Conservation (phyloP, 1,140 invertebrate genomes). For the Neodiprion lecontei region DNA sequence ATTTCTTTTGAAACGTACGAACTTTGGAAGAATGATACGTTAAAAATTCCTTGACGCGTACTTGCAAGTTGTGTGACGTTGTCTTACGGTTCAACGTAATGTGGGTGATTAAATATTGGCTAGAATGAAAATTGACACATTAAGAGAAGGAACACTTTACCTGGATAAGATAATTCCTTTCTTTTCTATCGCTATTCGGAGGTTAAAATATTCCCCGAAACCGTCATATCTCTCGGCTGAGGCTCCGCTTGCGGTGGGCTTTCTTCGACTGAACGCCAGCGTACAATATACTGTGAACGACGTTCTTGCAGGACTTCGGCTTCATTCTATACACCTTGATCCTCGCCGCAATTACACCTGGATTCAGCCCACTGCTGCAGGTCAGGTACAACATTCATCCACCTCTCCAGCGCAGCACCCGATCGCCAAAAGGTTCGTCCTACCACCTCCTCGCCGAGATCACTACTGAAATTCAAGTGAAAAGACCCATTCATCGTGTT, state of each 20-base stretch:
- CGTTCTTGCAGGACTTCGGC: slow-evolving; percentile 4
- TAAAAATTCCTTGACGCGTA: too few relatives aligned
- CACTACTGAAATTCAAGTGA: too few relatives aligned
- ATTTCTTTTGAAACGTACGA: too few relatives aligned
- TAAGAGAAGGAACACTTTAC: background rate
- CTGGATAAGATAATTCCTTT: background rate
- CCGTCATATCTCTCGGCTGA: slow-evolving; percentile 4
- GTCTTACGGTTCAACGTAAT: background rate
- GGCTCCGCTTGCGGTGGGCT: slow-evolving; percentile 2
- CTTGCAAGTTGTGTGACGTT: too few relatives aligned
- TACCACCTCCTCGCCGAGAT: too few relatives aligned
- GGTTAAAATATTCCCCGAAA: background rate
- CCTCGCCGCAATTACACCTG: too few relatives aligned
- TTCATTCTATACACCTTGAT: background rate
- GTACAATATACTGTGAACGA: slow-evolving; percentile 5
- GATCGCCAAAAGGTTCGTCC: too few relatives aligned
- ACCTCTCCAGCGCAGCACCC: too few relatives aligned
- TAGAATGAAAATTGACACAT: background rate
- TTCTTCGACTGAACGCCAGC: slow-evolving; percentile 2
- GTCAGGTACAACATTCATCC: too few relatives aligned
- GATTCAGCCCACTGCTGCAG: too few relatives aligned
- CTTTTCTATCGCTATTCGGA: background rate
- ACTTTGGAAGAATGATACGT: too few relatives aligned
- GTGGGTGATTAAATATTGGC: background rate
- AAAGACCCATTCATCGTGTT: too few relatives aligned